Percentiles rank a stretch among this genome's conserved stretches.
These are phyloP conservation scores for Drosophila oshimai DNA, from an alignment of 1,140 invertebrate genomes.

Conservation along the genomic window DNA sequence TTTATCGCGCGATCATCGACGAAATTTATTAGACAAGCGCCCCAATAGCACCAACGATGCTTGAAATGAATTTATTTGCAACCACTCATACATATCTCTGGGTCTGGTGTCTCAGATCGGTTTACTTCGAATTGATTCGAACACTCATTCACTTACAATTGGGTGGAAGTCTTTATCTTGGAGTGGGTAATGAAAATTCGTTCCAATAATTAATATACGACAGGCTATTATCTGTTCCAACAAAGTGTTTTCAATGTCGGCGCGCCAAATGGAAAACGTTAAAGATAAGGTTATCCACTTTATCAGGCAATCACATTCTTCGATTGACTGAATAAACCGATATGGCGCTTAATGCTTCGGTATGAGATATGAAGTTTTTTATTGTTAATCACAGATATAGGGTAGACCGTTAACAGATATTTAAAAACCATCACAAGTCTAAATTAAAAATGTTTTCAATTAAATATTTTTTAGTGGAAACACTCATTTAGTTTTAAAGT, in stretches of 20 bases:
- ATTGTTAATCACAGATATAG: no score
- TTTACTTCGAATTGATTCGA: conserved; percentile 41
- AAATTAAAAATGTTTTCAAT: no score
- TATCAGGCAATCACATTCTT: conserved; percentile 4
- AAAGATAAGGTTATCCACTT: conserved; percentile 13
- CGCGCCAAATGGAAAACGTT: conserved; percentile 11
- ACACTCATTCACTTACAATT: conserved; percentile 3
- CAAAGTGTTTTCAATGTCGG: conserved; percentile 58
- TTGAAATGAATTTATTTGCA: conserved; percentile 68
- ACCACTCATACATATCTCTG: conserved; percentile 21
- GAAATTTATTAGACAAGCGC: conserved; percentile 61
- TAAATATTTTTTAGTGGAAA: no score
- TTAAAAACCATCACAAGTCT: no score
- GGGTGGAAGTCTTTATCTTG: conserved; percentile 28
- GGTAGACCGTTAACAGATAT: no score
- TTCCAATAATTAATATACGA: conserved; percentile 78
- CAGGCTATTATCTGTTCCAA: conserved; percentile 68
- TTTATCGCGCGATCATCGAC: conserved; percentile 56
- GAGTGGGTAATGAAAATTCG: conserved; percentile 71
- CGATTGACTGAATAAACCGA: background rate
- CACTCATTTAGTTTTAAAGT: no score
- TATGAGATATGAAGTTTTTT: background rate
- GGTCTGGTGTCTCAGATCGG: conserved; percentile 27
- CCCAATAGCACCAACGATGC: conserved; percentile 55
- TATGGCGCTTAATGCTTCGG: background rate